Conservation (phyloP, 1,140 invertebrate genomes). For the Aphelinus certus region DNA sequence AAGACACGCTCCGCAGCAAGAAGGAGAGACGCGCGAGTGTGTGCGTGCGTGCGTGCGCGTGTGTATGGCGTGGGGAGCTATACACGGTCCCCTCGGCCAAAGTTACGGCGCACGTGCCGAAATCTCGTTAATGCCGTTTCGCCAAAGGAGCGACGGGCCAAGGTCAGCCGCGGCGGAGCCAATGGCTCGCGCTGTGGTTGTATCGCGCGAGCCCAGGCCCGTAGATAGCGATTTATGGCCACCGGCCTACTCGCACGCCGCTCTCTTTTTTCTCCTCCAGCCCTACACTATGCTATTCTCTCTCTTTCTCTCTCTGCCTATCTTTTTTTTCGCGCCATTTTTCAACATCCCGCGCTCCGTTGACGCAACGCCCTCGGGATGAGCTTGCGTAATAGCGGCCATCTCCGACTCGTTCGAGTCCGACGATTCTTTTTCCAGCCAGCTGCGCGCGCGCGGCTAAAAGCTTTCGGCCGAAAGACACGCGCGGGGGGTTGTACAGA, state of each 20-base stretch:
- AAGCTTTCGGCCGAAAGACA: no score
- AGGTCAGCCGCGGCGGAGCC: conserved; percentile 42
- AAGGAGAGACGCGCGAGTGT: no score
- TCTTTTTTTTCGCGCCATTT: conserved; percentile 1
- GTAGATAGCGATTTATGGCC: conserved; percentile 3
- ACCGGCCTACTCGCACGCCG: neutral
- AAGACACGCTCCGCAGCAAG: no score
- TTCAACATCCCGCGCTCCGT: no score
- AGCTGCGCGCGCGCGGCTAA: no score
- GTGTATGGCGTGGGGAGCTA: no score
- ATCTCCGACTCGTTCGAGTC: no score
- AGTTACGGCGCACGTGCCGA: conserved; percentile 58
- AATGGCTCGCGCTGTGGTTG: conserved; percentile 8
- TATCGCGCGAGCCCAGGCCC: neutral
- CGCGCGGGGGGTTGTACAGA: no score
- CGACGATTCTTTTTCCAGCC: no score
- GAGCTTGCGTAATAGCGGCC: no score
- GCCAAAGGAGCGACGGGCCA: conserved; percentile 48
- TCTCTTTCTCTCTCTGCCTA: neutral
- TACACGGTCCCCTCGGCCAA: neutral
- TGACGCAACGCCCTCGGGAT: no score
- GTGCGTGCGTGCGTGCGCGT: no score
- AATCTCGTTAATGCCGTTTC: conserved; percentile 56
- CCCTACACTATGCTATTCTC: conserved; percentile 11
- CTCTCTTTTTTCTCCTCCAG: neutral